phyloP scores from a whole-genome alignment of 2,888 invertebrate genomes.

The Drosophila pullipes region DNA sequence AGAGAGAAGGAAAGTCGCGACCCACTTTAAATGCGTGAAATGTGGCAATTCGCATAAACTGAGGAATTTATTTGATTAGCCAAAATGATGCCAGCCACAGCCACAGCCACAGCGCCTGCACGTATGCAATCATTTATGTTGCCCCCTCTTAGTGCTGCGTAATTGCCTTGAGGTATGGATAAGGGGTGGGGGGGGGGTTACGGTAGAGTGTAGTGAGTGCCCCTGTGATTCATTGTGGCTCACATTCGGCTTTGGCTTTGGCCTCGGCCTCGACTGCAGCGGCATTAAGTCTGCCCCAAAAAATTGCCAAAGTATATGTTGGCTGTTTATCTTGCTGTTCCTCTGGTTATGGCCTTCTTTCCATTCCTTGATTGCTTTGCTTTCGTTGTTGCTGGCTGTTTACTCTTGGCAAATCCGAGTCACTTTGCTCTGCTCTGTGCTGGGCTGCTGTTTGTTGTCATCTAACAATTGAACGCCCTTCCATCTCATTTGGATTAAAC shows the following conservation, averaged over 20 bases:
- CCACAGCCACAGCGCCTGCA: slow-evolving; percentile 39
- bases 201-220: background rate
- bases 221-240: slow-evolving; percentile 28
- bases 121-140: slow-evolving; percentile 62
- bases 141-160: slow-evolving; percentile 23
- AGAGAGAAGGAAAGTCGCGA: background rate
- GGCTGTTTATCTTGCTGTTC: slow-evolving; percentile 27
- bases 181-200: background rate
- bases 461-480: slow-evolving; percentile 15
- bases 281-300: slow-evolving; percentile 27
- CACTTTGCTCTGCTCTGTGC: slow-evolving; percentile 19
- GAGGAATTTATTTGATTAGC: slow-evolving; percentile 69
- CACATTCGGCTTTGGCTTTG: slow-evolving; percentile 1
- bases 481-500: background rate
- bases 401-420: slow-evolving; percentile 30
- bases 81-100: slow-evolving; percentile 26
- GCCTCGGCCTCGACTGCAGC: slow-evolving; percentile 19
- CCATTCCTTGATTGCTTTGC: background rate
- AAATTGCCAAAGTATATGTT: slow-evolving; percentile 28
- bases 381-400: slow-evolving; percentile 16
- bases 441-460: slow-evolving; percentile 8
- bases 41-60: slow-evolving; percentile 62
- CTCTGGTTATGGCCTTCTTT: background rate
- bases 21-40: slow-evolving; percentile 64
- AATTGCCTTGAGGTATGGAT: slow-evolving; percentile 36